Conservation (phyloP, 2,888 invertebrate genomes). For the Acronicta leporina region DNA sequence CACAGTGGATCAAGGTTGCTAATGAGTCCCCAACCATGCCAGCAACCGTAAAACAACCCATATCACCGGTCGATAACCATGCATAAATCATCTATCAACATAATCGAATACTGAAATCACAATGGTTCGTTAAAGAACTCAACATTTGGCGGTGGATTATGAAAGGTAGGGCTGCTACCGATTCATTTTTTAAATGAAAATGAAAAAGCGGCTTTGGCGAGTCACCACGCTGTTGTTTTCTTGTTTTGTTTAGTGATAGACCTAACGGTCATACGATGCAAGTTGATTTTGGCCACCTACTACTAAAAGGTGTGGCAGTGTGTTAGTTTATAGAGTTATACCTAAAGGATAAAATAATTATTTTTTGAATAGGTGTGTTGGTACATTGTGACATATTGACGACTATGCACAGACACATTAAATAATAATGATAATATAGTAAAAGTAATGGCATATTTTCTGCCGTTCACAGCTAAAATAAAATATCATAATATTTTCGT, state of each 20-base stretch:
- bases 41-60: conserved; percentile 53
- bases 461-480: not conserved
- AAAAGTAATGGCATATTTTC: no score
- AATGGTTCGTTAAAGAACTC: conserved; percentile 85
- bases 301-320: no score
- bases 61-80: conserved; percentile 47
- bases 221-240: no score
- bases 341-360: no score
- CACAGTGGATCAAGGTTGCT: conserved; percentile 58
- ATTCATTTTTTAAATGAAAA: not conserved
- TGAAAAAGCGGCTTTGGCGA: not conserved
- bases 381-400: no score
- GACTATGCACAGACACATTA: no score
- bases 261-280: not conserved
- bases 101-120: conserved; percentile 86
- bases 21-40: conserved; percentile 57
- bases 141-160: conserved; percentile 55
- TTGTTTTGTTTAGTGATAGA: not conserved
- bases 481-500: not conserved
- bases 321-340: no score
- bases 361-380: no score
- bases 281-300: no score
- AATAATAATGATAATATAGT: no score
- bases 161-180: conserved; percentile 60
- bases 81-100: conserved; percentile 80